Percentiles rank a stretch among this genome's conserved stretches.
Conservation (phyloP, 92 coral and sea anemone species). For the Paragorgia papillata region DNA sequence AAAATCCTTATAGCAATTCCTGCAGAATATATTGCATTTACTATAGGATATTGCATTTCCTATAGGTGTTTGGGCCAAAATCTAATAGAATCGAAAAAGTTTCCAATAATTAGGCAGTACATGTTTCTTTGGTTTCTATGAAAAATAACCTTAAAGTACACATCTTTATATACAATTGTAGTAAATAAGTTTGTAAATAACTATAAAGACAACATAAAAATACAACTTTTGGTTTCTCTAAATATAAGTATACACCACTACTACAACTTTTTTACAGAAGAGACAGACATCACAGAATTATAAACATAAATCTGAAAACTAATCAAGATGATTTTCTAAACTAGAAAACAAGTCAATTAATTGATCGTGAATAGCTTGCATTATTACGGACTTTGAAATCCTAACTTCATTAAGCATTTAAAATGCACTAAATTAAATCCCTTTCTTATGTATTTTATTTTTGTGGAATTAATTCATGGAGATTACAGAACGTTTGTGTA, state of each 20-base stretch:
- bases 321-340: neutral
- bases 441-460: neutral
- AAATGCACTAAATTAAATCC: constrained; percentile 22
- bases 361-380: constrained; percentile 25
- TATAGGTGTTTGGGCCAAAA: too few relatives aligned
- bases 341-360: neutral
- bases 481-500: neutral
- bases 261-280: constrained; percentile 12
- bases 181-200: constrained; percentile 38
- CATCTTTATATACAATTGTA: constrained; percentile 6
- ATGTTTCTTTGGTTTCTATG: neutral
- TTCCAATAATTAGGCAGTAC: too few relatives aligned
- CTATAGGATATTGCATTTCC: too few relatives aligned
- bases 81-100: too few relatives aligned
- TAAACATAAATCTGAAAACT: constrained; percentile 2
- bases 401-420: constrained; percentile 39
- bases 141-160: too few relatives aligned
- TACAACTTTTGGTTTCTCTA: constrained; percentile 26
- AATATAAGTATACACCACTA: constrained; percentile 6
- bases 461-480: constrained; percentile 7
- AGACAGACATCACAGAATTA: neutral
- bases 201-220: constrained; percentile 8
- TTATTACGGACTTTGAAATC: constrained; percentile 20
- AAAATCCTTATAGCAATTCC: too few relatives aligned
- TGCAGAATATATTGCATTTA: too few relatives aligned